phyloP scores from a whole-genome alignment of 2,888 invertebrate species.

The Diaprepes abbreviatus region DNA sequence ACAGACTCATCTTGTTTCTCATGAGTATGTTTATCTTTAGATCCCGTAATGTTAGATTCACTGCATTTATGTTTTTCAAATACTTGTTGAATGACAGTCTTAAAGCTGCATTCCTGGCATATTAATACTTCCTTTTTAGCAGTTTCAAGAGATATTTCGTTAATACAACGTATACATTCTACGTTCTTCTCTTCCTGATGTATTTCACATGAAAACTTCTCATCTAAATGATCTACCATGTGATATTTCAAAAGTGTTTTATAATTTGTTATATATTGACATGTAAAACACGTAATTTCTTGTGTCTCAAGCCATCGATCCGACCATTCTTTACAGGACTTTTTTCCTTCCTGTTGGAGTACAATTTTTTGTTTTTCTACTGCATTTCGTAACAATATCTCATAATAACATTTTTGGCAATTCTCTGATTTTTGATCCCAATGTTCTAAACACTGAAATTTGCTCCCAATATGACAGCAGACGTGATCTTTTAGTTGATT shows the following conservation, averaged over 20 bases:
- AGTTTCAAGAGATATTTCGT: not conserved
- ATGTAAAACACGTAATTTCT: not conserved
- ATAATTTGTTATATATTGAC: not conserved
- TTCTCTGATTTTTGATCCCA: not conserved
- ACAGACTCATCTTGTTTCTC: no score
- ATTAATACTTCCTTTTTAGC: not conserved
- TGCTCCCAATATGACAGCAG: not conserved
- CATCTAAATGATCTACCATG: constrained; percentile 3
- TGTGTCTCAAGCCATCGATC: not conserved
- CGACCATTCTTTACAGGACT: not conserved
- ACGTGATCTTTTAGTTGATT: no score
- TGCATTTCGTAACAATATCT: not conserved
- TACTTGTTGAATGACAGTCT: not conserved
- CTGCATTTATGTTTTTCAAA: not conserved
- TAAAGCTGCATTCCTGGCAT: not conserved
- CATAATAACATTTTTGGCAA: not conserved
- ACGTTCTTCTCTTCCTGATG: not conserved
- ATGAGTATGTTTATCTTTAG: no score
- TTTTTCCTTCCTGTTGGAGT: not conserved
- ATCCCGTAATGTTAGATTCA: no score
- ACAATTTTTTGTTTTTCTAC: not conserved
- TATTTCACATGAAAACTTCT: not conserved
- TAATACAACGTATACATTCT: not conserved
- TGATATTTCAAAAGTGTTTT: constrained; percentile 1
- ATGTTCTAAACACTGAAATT: not conserved